These are phyloP conservation scores for Lipophrys pholis DNA, from an alignment of 2,113 vertebrate species.

Conservation along the genomic window DNA sequence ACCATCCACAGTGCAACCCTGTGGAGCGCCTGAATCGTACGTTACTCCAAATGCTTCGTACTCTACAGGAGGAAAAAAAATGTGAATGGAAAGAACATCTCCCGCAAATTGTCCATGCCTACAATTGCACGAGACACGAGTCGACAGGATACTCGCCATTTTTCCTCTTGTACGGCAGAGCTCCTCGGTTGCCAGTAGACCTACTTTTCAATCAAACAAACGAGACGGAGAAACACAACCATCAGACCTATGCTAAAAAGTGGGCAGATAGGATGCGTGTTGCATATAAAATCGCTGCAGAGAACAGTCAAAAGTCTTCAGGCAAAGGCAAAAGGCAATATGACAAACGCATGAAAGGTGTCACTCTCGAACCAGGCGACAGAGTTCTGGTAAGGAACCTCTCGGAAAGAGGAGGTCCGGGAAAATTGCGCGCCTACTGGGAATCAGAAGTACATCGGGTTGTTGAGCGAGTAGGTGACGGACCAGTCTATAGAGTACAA, in stretches of 20 bases:
- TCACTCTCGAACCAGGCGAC: neutral
- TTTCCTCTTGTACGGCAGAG: neutral
- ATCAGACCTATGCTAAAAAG: neutral
- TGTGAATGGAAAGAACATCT: neutral
- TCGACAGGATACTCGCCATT: neutral
- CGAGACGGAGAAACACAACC: neutral
- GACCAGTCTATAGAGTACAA: slow-evolving; percentile 13
- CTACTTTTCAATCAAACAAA: rapidly evolving
- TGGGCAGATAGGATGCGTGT: neutral
- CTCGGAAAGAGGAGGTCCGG: slow-evolving; percentile 25
- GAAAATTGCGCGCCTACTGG: slow-evolving; percentile 26
- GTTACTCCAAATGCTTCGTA: neutral
- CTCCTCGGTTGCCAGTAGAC: rapidly evolving
- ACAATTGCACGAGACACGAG: neutral
- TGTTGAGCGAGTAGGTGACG: slow-evolving; percentile 15
- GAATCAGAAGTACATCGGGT: neutral
- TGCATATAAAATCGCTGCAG: slow-evolving; percentile 6
- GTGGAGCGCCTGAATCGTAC: neutral
- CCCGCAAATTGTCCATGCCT: neutral
- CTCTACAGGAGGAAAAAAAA: neutral
- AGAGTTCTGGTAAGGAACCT: neutral
- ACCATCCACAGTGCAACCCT: neutral
- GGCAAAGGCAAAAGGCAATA: slow-evolving; percentile 11
- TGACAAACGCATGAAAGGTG: neutral
- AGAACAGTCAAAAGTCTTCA: neutral